These are phyloP conservation scores for Choloepus didactylus DNA, from an alignment of 2,797 vertebrate species.

Conservation along the genomic window DNA sequence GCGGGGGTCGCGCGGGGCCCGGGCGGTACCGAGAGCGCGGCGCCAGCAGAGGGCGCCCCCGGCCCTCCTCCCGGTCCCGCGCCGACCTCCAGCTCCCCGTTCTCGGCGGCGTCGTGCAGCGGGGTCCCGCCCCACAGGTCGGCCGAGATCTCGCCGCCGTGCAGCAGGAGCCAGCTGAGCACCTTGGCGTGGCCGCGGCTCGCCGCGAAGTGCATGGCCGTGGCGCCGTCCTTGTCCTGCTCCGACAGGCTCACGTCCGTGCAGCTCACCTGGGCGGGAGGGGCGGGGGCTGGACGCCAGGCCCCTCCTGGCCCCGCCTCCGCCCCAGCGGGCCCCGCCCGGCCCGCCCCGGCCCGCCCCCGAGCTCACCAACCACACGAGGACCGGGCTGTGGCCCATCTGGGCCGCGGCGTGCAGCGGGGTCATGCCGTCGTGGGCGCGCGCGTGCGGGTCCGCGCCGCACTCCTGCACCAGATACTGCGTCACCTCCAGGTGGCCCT, in stretches of 20 bases:
- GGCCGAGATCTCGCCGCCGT: conserved; percentile 94
- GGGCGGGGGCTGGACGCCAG: background rate
- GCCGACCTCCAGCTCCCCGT: conserved; percentile 96
- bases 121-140: conserved; percentile 96
- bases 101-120: conserved; percentile 96
- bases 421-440: conserved; percentile 97
- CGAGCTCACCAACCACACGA: conserved; percentile 96
- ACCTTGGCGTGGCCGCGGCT: conserved; percentile 97
- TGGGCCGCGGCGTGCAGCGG: conserved; percentile 96
- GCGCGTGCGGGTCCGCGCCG: conserved; percentile 92
- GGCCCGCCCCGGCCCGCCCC: rapidly evolving
- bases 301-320: background rate
- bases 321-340: background rate
- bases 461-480: conserved; percentile 97
- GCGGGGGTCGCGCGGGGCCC: rapidly evolving
- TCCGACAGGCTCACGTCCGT: conserved; percentile 94
- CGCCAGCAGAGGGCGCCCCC: background rate
- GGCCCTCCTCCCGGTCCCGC: background rate
- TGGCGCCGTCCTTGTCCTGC: conserved; percentile 94
- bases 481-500: conserved; percentile 97
- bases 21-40: background rate
- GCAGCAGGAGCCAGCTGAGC: conserved; percentile 98
- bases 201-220: conserved; percentile 97
- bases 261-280: conserved; percentile 92
- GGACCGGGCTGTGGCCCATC: conserved; percentile 97